Evolutionary conservation across 2,888 invertebrate species (phyloP).

Genomic region (Drosophila kuntzei): DNA sequence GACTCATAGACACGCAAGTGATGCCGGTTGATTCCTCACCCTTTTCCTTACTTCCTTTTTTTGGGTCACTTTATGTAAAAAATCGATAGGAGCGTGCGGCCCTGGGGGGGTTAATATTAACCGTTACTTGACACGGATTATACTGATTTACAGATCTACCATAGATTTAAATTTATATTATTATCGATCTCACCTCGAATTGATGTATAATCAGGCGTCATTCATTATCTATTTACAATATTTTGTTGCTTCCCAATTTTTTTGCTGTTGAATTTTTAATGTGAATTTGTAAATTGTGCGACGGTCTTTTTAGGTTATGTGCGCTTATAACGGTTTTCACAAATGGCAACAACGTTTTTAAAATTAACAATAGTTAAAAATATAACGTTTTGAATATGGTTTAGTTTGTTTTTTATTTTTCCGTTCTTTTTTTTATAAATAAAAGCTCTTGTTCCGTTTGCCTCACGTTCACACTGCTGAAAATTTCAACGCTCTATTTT

Average conservation of each 20-base stretch:
- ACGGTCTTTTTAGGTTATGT: constrained; percentile 38
- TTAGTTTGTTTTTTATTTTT: background rate
- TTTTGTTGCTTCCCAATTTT: constrained; percentile 14
- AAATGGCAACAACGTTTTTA: background rate
- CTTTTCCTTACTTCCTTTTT: constrained; percentile 35
- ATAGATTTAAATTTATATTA: constrained; percentile 11
- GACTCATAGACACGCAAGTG: constrained; percentile 19
- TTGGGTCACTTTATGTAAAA: constrained; percentile 74
- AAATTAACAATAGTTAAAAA: constrained; percentile 3
- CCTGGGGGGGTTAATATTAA: constrained; percentile 12
- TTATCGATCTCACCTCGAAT: constrained; percentile 90
- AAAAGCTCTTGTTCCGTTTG: constrained; percentile 37
- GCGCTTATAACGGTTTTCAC: constrained; percentile 25
- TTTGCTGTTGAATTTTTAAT: constrained; percentile 56
- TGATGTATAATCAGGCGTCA: constrained; percentile 94
- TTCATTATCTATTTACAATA: constrained; percentile 89
- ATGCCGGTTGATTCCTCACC: constrained; percentile 5
- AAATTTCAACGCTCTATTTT: constrained; percentile 78
- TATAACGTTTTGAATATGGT: constrained; percentile 23
- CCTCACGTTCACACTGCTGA: constrained; percentile 73
- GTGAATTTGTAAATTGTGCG: constrained; percentile 21
- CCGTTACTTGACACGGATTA: constrained; percentile 17
- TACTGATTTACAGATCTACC: background rate
- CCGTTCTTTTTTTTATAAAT: constrained; percentile 45
- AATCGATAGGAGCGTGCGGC: constrained; percentile 76